phyloP scores from a whole-genome alignment of 2,888 invertebrate genomes.

The Bimastos eiseni region DNA sequence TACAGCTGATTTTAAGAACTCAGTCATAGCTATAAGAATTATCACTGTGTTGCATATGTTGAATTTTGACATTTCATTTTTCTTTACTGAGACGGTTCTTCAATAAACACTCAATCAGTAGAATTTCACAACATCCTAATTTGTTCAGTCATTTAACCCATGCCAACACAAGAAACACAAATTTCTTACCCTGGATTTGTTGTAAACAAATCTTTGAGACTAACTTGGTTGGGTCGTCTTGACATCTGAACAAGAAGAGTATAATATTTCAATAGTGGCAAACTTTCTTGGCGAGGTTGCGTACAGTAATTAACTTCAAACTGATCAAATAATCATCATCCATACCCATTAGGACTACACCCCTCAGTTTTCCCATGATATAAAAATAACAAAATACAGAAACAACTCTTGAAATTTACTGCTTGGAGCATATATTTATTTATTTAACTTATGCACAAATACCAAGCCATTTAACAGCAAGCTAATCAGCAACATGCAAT shows the following conservation, averaged over 20 bases:
- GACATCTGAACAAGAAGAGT: background rate
- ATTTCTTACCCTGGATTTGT: background rate
- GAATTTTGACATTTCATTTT: background rate
- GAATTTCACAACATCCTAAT: background rate
- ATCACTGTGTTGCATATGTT: background rate
- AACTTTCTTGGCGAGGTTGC: background rate
- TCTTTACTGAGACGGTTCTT: background rate
- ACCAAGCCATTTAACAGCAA: no score
- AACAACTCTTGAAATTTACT: background rate
- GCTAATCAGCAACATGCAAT: no score
- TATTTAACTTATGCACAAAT: no score
- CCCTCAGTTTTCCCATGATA: background rate
- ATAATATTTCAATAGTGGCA: background rate
- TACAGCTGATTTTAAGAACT: background rate
- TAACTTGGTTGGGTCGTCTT: slow-evolving; percentile 6
- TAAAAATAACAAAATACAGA: background rate
- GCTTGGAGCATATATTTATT: no score
- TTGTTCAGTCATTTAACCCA: no score
- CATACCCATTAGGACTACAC: background rate
- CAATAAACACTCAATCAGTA: background rate
- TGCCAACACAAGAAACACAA: background rate
- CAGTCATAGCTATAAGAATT: background rate
- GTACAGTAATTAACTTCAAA: background rate
- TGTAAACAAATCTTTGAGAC: background rate
- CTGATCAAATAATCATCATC: background rate